phyloP scores from a whole-genome alignment of 2,797 vertebrate species.

The Eutrigla gurnardus region DNA sequence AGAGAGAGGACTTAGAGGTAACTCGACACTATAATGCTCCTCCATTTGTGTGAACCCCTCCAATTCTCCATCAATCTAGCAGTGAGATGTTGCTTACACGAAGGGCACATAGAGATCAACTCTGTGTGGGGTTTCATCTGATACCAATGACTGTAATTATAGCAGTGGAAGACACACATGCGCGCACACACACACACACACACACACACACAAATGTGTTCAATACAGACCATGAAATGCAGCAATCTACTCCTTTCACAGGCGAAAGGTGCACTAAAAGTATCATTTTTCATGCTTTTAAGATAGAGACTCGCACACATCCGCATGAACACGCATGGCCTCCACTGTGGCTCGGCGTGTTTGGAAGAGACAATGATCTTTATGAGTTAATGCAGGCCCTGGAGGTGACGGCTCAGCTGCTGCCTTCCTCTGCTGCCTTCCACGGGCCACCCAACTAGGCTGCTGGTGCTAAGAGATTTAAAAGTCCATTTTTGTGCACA shows the following conservation, averaged over 20 bases:
- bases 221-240: slow-evolving; percentile 45
- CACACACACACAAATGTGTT: slow-evolving; percentile 40
- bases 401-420: slow-evolving; percentile 76
- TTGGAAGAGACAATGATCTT: slow-evolving; percentile 73
- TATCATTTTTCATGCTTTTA: slow-evolving; percentile 49
- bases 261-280: slow-evolving; percentile 57
- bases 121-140: slow-evolving; percentile 79
- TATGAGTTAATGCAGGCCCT: slow-evolving; percentile 75
- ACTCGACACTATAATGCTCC: slow-evolving; percentile 71
- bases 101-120: slow-evolving; percentile 69
- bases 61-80: slow-evolving; percentile 72
- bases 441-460: slow-evolving; percentile 74
- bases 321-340: slow-evolving; percentile 10
- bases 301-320: slow-evolving; percentile 11
- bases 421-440: slow-evolving; percentile 38
- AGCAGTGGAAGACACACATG: slow-evolving; percentile 54
- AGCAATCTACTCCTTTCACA: slow-evolving; percentile 41
- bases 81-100: slow-evolving; percentile 73
- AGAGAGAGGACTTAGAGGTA: slow-evolving; percentile 51
- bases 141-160: slow-evolving; percentile 76
- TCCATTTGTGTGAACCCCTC: slow-evolving; percentile 76
- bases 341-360: slow-evolving; percentile 50
- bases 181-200: slow-evolving; percentile 18
- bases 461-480: slow-evolving; percentile 54
- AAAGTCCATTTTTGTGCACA: slow-evolving; percentile 53